These are phyloP conservation scores for Sminthurinus signatus DNA, from an alignment of 1,140 invertebrate genomes.

Conservation along the genomic window DNA sequence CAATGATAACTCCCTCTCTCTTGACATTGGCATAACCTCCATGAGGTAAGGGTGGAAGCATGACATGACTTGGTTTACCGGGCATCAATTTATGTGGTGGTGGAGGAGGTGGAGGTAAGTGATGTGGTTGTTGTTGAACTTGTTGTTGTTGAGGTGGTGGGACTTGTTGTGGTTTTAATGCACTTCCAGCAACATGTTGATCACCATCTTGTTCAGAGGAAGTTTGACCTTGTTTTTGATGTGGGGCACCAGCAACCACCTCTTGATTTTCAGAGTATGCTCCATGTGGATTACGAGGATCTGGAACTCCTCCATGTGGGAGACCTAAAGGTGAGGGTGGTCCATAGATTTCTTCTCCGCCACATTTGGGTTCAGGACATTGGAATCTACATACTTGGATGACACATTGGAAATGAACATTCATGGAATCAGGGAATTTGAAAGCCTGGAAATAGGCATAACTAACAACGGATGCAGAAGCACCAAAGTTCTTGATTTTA, in stretches of 20 bases:
- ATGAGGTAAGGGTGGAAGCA: constrained; percentile 65
- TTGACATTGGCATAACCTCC: constrained; percentile 53
- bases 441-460: constrained; percentile 95
- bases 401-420: constrained; percentile 93
- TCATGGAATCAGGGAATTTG: constrained; percentile 95
- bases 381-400: constrained; percentile 91
- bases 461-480: constrained; percentile 84
- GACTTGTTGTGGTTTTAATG: constrained; percentile 42
- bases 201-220: constrained; percentile 15
- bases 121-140: constrained; percentile 23
- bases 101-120: constrained; percentile 14
- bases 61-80: constrained; percentile 47
- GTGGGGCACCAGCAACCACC: constrained; percentile 68
- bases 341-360: constrained; percentile 61
- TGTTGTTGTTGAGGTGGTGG: constrained; percentile 39
- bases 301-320: constrained; percentile 49
- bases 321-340: constrained; percentile 49
- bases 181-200: constrained; percentile 46
- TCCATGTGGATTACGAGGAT: constrained; percentile 68
- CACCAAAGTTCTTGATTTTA: constrained; percentile 92
- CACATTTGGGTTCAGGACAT: constrained; percentile 84
- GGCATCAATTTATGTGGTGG: constrained; percentile 31
- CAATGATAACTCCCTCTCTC: constrained; percentile 62
- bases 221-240: constrained; percentile 54
- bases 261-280: constrained; percentile 74